Base-by-base conservation (phyloP, 2,113 vertebrate species). In the Bagarius yarrelli region DNA sequence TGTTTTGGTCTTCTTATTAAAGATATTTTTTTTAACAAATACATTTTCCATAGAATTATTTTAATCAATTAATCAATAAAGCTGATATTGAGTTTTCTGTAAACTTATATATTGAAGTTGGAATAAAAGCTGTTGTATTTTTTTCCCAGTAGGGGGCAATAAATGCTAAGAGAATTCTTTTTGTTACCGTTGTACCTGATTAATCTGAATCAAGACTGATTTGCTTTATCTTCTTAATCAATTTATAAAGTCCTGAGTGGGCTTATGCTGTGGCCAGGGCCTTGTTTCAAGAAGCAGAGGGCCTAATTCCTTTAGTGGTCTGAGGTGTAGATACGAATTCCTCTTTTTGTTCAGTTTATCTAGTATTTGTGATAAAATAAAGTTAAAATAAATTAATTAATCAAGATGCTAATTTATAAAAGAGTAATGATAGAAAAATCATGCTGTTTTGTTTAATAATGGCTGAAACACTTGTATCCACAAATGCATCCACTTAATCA, bases 181-280 rank as follows among this genome's bases (percentile, higher is more conserved):
- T 8, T 34, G 32, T 55, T 55, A 23, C 47, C 74, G 32, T 55
- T 40, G 47, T 53, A 53, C 79, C 34, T 55, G 71, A 66, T 63
- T 81, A 75, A 75, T 64, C 70, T 55, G 59, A 81, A 75, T 76
- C 70, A 81, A 53, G 59, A 81, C 59, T 81, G 79, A 75, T 81
- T 75, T 81, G 47, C 63, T 74, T 74, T 64, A 64, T 81, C 44
- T 56, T n/a, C 60, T 44, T 75, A 81, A 81, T 81, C 71, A 81
- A 66, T 18, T 19, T 52, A 15, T 27, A 30, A 12, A 36, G 12
- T 32, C 34, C 59, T 75, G 59, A 66, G 47, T 36, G 36, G 36
- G 52, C 52, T 57, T 40, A 23, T 60, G 55, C 30, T 72, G 36
- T 67, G 76, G 30, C 27, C 66, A 71, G 27, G 30, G 60, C 15